Evolutionary conservation across 2,797 vertebrate genomes (phyloP).

Genomic region (Mus caroli): DNA sequence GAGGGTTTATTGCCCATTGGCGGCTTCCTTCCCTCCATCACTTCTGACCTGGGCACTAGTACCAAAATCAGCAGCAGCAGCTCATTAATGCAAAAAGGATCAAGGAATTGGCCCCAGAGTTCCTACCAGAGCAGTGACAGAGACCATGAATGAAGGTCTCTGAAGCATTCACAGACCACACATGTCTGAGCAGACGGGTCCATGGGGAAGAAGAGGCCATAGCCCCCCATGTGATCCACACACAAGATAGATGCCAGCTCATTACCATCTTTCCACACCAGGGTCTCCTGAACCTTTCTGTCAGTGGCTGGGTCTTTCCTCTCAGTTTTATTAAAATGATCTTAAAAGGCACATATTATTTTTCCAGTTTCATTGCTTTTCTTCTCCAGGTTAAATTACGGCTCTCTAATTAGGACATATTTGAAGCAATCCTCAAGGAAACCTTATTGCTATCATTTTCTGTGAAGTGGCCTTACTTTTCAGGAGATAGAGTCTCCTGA

Average conservation of each 20-base stretch:
- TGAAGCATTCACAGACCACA: rapidly evolving
- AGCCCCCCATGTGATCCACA: rapidly evolving
- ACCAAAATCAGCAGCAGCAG: too few species aligned
- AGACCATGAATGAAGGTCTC: rapidly evolving
- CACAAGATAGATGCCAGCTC: rapidly evolving
- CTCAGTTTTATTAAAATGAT: background rate
- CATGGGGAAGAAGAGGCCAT: background rate
- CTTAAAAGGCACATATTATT: background rate
- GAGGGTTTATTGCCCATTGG: rapidly evolving
- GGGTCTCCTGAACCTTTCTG: rapidly evolving
- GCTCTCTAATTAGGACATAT: background rate
- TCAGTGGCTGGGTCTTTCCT: background rate
- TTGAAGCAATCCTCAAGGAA: background rate
- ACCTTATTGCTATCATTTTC: background rate
- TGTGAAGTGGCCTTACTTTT: background rate
- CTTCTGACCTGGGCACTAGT: rapidly evolving
- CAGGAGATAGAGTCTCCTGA: background rate
- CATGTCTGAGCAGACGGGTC: background rate
- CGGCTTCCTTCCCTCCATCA: rapidly evolving
- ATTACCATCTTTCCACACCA: rapidly evolving
- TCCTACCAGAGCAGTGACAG: background rate
- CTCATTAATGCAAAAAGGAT: background rate
- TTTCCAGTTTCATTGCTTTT: background rate
- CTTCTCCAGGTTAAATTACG: background rate
- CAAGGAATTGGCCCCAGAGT: background rate